phyloP scores from a whole-genome alignment of 35 echinoderm and acorn worm species.

The Heliocidaris tuberculata region DNA sequence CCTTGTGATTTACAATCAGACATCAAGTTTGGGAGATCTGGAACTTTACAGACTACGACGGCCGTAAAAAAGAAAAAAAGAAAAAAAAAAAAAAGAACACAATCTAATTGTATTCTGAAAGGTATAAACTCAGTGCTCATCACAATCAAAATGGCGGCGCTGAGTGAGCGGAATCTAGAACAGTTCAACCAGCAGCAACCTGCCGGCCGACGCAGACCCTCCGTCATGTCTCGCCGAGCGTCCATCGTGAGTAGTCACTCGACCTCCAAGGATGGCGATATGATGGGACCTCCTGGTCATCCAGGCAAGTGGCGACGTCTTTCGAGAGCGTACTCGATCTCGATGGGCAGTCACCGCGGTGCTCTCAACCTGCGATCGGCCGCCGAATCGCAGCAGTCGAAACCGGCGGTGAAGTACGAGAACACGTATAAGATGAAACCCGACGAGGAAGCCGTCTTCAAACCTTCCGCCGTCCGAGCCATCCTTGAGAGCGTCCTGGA shows the following conservation, averaged over 20 bases:
- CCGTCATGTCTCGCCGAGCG: conserved; percentile 67
- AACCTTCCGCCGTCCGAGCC: conserved; percentile 37
- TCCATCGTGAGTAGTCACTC: conserved; percentile 60
- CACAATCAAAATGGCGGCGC: conserved; percentile 12
- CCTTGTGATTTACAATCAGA: background rate
- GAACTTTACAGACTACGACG: background rate
- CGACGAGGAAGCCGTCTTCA: conserved; percentile 71
- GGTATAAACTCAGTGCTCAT: background rate
- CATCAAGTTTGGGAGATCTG: background rate
- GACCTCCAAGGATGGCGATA: conserved; percentile 35
- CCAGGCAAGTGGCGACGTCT: conserved; percentile 56
- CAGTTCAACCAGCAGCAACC: conserved; percentile 68
- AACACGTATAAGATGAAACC: conserved; percentile 95
- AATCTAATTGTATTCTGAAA: background rate
- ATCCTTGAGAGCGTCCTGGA: conserved; percentile 65
- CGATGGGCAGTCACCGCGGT: conserved; percentile 33
- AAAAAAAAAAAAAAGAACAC: too few relatives aligned
- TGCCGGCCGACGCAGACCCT: conserved; percentile 47
- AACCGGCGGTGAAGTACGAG: conserved; percentile 68
- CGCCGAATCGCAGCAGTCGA: conserved; percentile 58
- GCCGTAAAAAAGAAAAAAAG: too few relatives aligned
- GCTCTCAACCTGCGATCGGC: conserved; percentile 39
- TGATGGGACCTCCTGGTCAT: background rate
- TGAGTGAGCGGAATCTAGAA: conserved; percentile 71
- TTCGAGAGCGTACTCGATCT: conserved; percentile 64